Base-by-base conservation (phyloP, 2,888 invertebrate species). In the Pteria penguin region DNA sequence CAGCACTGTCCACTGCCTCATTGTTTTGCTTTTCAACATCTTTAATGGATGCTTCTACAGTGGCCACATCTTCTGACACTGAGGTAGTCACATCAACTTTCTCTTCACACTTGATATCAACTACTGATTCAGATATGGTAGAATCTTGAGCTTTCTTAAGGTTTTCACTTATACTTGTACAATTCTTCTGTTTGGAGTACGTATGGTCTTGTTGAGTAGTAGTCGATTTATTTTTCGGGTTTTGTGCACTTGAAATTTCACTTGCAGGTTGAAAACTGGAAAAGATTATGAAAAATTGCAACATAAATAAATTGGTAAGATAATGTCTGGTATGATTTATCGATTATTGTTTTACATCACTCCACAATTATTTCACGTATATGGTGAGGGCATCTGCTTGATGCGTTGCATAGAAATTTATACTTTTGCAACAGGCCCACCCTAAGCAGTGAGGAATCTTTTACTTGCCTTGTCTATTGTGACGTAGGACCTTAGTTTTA, bases 191-290 rank as follows among this genome's bases (percentile, higher is more conserved):
- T 57, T 76, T 76, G 8, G 76, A 76, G 33, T 76, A 76, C 1
- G 76, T 76, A 57, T 76, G 76, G 31, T 76, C 76, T 32, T 68
- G 71, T 57, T 68, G 68, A 22, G 55, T 55, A 8, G 68, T 62
- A n/a, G 62, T 62, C 18, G 71, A 54, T 52, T 71, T 71, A 22
- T 22, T 33, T 45, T 36, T 52, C 18, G 11, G 22, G 1, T 14
- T 14, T 24, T 4, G 8, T 8, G 36, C 22, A 36, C 31, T 65
- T 1, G 24, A 14, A 14, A 45, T 60, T 11, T 60, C 60, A 60
- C 27, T 27, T 26, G 27, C 24, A 14, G 60, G 14, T 26, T 11
- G 27, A 8, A 29, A 4, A 22, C 27, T 26, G 27, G 18, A 18
- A 65, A 18, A 36, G 14, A 22, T 8, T n/a, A 65, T 14, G 27